These are phyloP conservation scores for Macropodus opercularis DNA, from an alignment of 2,797 vertebrate genomes.

Conservation along the genomic window DNA sequence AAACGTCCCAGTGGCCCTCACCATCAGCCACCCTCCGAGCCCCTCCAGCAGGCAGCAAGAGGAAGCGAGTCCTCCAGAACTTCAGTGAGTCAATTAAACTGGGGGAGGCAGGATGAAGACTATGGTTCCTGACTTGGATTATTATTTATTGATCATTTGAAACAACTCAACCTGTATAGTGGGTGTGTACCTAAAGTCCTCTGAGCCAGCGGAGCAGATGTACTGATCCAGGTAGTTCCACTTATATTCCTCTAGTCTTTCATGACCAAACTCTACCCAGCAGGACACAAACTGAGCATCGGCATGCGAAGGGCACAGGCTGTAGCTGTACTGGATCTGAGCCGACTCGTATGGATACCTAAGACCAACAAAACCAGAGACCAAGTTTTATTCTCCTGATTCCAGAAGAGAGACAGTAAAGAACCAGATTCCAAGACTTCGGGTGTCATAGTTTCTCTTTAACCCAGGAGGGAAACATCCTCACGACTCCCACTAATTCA, in stretches of 20 bases:
- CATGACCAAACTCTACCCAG: constrained; percentile 98
- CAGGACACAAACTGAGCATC: constrained; percentile 93
- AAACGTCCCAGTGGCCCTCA: constrained; percentile 92
- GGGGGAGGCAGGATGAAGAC: not conserved
- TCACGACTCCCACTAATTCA: too few species aligned
- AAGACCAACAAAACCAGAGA: constrained; percentile 9
- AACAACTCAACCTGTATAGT: not conserved
- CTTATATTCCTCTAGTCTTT: constrained; percentile 97
- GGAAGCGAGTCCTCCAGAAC: constrained; percentile 97
- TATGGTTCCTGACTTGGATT: not conserved
- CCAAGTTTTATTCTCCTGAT: too few species aligned
- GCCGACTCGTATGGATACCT: constrained; percentile 95
- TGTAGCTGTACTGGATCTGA: constrained; percentile 96
- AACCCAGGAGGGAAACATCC: too few species aligned
- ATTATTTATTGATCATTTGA: not conserved
- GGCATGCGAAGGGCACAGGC: constrained; percentile 92
- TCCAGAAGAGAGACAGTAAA: too few species aligned
- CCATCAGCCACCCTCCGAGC: constrained; percentile 92
- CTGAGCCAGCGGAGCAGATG: constrained; percentile 96
- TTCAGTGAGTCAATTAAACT: constrained; percentile 97
- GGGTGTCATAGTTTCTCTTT: too few species aligned
- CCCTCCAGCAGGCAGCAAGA: constrained; percentile 92
- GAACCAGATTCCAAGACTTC: too few species aligned
- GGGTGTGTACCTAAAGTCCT: constrained; percentile 91
- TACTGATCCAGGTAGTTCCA: constrained; percentile 99